Conservation (phyloP, 2,888 invertebrate genomes). For the Thalpophila matura region DNA sequence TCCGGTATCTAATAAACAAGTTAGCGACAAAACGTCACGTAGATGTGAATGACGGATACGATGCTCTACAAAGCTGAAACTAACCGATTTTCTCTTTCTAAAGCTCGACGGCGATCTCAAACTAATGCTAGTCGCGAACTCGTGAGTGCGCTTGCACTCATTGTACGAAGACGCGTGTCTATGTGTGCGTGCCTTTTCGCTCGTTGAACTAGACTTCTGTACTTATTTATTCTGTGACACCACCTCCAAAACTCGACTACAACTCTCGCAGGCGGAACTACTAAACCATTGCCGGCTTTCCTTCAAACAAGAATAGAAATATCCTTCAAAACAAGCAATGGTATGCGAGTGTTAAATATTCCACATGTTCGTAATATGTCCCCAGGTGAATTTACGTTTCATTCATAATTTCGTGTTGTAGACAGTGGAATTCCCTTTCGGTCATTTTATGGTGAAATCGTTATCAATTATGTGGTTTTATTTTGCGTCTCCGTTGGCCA, state of each 20-base stretch:
- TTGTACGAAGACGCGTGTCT: too few relatives aligned
- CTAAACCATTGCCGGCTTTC: conserved; percentile 18
- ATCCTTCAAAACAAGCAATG: conserved; percentile 29
- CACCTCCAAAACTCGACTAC: conserved; percentile 7
- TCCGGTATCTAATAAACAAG: too few relatives aligned
- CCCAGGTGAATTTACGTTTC: conserved; percentile 39
- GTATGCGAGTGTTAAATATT: not conserved
- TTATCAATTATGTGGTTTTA: conserved; percentile 21
- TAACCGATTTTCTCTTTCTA: too few relatives aligned
- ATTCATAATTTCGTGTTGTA: conserved; percentile 40
- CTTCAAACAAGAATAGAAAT: not conserved
- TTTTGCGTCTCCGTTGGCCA: not conserved
- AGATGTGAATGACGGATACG: too few relatives aligned
- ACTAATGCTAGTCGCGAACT: too few relatives aligned
- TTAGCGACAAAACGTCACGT: too few relatives aligned
- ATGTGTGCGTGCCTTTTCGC: too few relatives aligned
- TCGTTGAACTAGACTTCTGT: too few relatives aligned
- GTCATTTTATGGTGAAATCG: conserved; percentile 13
- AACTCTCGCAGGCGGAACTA: not conserved
- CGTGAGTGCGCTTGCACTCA: too few relatives aligned
- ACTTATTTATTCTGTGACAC: too few relatives aligned
- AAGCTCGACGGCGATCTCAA: too few relatives aligned
- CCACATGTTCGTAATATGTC: conserved; percentile 14
- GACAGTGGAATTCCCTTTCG: conserved; percentile 35
- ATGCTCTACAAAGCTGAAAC: too few relatives aligned